Evolutionary conservation across 1,140 invertebrate genomes (phyloP), one percentile per base, ranked within the genome.

Genomic region (Penaeus chinensis): DNA sequence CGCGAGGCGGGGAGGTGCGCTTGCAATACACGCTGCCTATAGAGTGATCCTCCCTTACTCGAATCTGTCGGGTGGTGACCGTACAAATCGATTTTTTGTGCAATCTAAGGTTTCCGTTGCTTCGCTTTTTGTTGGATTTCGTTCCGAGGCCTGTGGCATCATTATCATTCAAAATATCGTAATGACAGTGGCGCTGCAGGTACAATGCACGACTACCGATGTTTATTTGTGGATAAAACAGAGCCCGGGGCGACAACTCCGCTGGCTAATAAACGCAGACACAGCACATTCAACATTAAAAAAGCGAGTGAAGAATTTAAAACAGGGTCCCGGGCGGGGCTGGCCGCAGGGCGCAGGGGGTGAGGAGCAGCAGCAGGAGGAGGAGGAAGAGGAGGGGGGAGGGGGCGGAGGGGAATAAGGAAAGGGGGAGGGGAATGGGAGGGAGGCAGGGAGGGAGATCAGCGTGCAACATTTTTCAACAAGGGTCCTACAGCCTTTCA

Each of bases 21-120:
- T 83, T 83, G 82, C 82, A 83, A 83, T 76, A 84, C 82, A 76
- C 22, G 20, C n/a, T 54, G 65, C 24, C 82, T 71, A 84, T 84
- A 76, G n/a, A 82, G 81, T 84, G 82, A 63, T 66, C 74, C 60
- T 37, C 71, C 62, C 60, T 62, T 47, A 65, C 74, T 78, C 84
- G 84, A 85, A 78, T 85, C 84, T 78, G 74, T 66, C 62, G 74
- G 32, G 60, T 47, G 76, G 84, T 85, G 84, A 85, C 84, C 74
- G 83, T 78, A 85, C 74, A 85, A 78, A 85, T 85, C 84, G 84
- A 85, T 85, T 85, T 85, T 85, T 82, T 79, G 76, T 42, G 47
- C 47, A 47, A 24, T 78, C 62, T 85, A 32, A 66, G 84, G 18
- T 74, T 78, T 85, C 76, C 84, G 84, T n/a, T 78, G 74, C 27